Evolutionary conservation across 1,140 invertebrate species (phyloP).

Genomic region (Kradibia gibbosae): DNA sequence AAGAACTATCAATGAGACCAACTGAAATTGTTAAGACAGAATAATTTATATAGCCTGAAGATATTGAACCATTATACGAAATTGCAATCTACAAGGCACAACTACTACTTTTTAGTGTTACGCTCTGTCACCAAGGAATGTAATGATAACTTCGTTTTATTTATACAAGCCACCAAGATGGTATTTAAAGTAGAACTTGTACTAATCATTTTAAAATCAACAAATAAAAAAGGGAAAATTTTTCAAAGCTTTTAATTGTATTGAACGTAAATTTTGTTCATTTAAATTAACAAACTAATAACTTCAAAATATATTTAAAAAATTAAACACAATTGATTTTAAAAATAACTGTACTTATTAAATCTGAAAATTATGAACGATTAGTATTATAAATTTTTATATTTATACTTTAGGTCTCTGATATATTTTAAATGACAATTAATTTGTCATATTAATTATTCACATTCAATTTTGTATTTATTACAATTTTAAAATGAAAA

Average conservation of each 20-base stretch:
- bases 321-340: conserved; percentile 13
- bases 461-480: not conserved
- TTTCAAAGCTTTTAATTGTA: too few relatives aligned
- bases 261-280: not conserved
- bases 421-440: not conserved
- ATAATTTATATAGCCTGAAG: not conserved
- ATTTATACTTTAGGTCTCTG: not conserved
- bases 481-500: conserved; percentile 4
- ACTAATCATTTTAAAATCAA: too few relatives aligned
- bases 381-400: too few relatives aligned
- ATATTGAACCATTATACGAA: not conserved
- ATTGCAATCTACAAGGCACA: not conserved
- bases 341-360: conserved; percentile 25
- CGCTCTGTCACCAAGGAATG: not conserved
- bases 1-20: conserved; percentile 2
- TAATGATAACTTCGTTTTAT: not conserved
- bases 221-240: too few relatives aligned
- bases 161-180: not conserved
- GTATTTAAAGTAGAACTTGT: not conserved
- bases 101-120: not conserved
- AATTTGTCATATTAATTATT: conserved; percentile 29
- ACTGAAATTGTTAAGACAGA: not conserved
- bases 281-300: not conserved
- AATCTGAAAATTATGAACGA: too few relatives aligned
- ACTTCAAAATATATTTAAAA: conserved; percentile 1